Percentiles rank a stretch among this genome's conserved stretches.
Evolutionary conservation across 2,797 vertebrate genomes (phyloP).

Genomic region (Hippocampus kuda): DNA sequence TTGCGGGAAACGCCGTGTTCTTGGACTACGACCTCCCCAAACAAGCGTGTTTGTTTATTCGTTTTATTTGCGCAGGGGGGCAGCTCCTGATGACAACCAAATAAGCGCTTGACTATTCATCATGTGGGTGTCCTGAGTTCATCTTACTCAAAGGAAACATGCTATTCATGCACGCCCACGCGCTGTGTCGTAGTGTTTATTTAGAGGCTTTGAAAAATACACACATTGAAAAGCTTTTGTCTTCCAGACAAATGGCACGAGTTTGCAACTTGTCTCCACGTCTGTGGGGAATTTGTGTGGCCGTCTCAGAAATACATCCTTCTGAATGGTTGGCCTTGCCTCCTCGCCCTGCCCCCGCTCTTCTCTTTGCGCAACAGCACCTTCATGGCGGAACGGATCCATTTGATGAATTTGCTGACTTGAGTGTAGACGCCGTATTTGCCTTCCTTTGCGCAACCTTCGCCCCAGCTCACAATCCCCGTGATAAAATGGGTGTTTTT

Average conservation of each 20-base stretch:
- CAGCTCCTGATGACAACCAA: neutral
- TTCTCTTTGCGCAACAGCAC: slow-evolving; percentile 12
- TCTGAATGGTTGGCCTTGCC: slow-evolving; percentile 9
- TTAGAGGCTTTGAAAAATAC: slow-evolving; percentile 4
- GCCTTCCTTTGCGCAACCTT: slow-evolving; percentile 81
- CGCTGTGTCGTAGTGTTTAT: neutral
- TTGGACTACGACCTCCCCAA: slow-evolving; percentile 31
- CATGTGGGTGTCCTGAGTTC: neutral
- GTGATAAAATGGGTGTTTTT: slow-evolving; percentile 77
- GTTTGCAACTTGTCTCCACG: neutral
- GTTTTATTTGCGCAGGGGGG: neutral
- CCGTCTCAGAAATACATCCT: slow-evolving; percentile 24
- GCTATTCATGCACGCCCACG: neutral
- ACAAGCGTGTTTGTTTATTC: slow-evolving; percentile 26
- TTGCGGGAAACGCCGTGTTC: neutral
- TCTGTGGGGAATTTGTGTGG: neutral
- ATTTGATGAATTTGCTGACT: slow-evolving; percentile 76
- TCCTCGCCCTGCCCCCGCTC: slow-evolving; percentile 11
- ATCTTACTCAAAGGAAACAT: neutral
- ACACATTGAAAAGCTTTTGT: slow-evolving; percentile 7
- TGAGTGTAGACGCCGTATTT: slow-evolving; percentile 91
- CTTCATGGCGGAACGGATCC: slow-evolving; percentile 65
- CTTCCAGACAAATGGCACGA: neutral
- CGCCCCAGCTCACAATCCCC: slow-evolving; percentile 92
- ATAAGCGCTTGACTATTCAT: neutral